phyloP scores from a whole-genome alignment of 2,797 vertebrate genomes.

The Pipistrellus nathusii region DNA sequence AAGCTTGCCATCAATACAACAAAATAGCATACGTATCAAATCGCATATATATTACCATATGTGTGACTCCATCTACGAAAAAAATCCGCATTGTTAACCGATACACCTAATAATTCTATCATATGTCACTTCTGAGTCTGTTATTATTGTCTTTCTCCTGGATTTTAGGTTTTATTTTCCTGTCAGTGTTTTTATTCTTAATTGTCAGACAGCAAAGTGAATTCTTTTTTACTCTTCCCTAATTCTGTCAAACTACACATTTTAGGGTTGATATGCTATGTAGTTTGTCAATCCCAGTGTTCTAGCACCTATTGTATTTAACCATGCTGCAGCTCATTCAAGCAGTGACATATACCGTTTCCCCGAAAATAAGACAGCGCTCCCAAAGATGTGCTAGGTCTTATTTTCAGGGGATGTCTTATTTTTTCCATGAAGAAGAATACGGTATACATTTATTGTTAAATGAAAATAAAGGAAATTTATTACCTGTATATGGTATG shows the following conservation, averaged over 20 bases:
- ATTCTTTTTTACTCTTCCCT: slow-evolving; percentile 66
- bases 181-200: slow-evolving; percentile 67
- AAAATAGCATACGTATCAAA: too few species aligned
- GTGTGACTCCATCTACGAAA: too few species aligned
- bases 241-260: slow-evolving; percentile 73
- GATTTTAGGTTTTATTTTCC: slow-evolving; percentile 6
- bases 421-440: too few species aligned
- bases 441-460: too few species aligned
- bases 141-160: slow-evolving; percentile 35
- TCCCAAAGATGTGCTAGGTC: too few species aligned
- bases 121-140: not conserved
- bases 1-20: too few species aligned
- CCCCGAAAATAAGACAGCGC: too few species aligned
- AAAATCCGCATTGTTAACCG: too few species aligned
- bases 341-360: slow-evolving; percentile 43
- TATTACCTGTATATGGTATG: too few species aligned
- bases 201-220: slow-evolving; percentile 70
- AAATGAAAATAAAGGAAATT: too few species aligned
- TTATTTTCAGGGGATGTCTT: too few species aligned
- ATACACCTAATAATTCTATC: not conserved
- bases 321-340: slow-evolving; percentile 53
- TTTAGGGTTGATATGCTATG: slow-evolving; percentile 76
- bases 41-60: too few species aligned
- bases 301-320: slow-evolving; percentile 64
- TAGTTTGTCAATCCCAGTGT: slow-evolving; percentile 67